Evolutionary conservation across 2,113 vertebrate species (phyloP).

Genomic region (Eublepharis macularius): DNA sequence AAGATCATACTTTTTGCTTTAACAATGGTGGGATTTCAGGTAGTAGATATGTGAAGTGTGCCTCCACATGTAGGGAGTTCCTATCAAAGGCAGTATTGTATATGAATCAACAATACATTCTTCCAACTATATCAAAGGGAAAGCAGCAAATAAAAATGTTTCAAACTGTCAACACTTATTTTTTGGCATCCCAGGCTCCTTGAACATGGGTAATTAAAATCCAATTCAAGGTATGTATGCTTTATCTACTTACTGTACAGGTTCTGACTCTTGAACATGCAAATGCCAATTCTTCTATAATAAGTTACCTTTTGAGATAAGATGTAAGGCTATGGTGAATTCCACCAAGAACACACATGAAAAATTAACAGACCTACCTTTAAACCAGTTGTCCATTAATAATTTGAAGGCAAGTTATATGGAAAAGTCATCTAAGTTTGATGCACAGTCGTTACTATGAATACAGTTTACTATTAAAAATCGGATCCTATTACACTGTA

Average conservation of each 20-base stretch:
- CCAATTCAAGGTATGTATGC: conserved; percentile 83
- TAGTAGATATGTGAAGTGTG: conserved; percentile 79
- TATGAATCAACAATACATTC: conserved; percentile 79
- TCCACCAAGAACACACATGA: conserved; percentile 79
- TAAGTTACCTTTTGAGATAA: conserved; percentile 78
- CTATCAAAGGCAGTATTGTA: conserved; percentile 85
- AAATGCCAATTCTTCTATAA: conserved; percentile 75
- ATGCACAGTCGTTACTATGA: conserved; percentile 77
- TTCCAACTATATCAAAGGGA: conserved; percentile 79
- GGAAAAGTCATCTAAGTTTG: conserved; percentile 71
- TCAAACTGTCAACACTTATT: conserved; percentile 79
- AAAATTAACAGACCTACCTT: conserved; percentile 78
- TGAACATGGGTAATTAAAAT: conserved; percentile 74
- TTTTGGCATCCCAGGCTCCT: conserved; percentile 90
- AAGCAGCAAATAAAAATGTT: conserved; percentile 85
- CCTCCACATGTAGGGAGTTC: conserved; percentile 75
- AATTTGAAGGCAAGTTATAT: conserved; percentile 74
- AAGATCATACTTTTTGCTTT: conserved; percentile 83
- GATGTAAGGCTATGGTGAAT: conserved; percentile 88
- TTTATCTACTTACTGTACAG: conserved; percentile 75
- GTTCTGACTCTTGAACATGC: conserved; percentile 81
- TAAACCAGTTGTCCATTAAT: conserved; percentile 67
- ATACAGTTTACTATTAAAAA: conserved; percentile 75
- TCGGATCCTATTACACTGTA: conserved; percentile 72
- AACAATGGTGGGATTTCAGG: conserved; percentile 79